Evolutionary conservation across 2,113 vertebrate species (phyloP).

Genomic region (Phaethon lepturus): DNA sequence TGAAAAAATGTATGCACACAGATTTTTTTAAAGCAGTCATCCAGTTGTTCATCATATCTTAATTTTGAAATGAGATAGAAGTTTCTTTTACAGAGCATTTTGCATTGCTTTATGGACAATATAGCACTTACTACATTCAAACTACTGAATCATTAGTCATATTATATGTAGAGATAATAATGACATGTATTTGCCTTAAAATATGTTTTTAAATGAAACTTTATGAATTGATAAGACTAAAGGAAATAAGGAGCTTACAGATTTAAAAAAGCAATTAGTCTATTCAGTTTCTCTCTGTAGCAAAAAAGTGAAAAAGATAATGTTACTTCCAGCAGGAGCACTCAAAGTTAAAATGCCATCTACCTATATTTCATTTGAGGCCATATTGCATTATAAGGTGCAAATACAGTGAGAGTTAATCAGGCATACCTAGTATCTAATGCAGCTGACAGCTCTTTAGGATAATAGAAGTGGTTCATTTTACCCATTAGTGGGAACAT

Average conservation of each 20-base stretch:
- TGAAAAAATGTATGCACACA: not conserved
- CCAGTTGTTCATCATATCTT: not conserved
- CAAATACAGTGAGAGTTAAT: conserved; percentile 64
- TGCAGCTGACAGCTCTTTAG: conserved; percentile 67
- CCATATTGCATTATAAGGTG: not conserved
- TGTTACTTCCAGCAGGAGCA: conserved; percentile 8
- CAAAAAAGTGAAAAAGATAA: not conserved
- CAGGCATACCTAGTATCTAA: conserved; percentile 62
- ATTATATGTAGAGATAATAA: not conserved
- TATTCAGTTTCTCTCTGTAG: not conserved
- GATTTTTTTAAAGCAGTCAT: not conserved
- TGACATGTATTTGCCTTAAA: not conserved
- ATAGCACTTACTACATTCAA: not conserved
- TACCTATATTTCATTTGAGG: conserved; percentile 11
- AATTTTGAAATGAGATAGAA: not conserved
- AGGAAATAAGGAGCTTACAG: not conserved
- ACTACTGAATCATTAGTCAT: not conserved
- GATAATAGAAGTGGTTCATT: conserved; percentile 71
- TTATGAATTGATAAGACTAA: not conserved
- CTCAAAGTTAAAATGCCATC: conserved; percentile 13
- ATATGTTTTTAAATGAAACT: not conserved
- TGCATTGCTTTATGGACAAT: not conserved
- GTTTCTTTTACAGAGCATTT: not conserved
- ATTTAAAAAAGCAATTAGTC: not conserved
- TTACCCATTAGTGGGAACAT: conserved; percentile 71